These are phyloP conservation scores for Mirounga angustirostris DNA, from an alignment of 2,113 vertebrate species.

Conservation along the genomic window DNA sequence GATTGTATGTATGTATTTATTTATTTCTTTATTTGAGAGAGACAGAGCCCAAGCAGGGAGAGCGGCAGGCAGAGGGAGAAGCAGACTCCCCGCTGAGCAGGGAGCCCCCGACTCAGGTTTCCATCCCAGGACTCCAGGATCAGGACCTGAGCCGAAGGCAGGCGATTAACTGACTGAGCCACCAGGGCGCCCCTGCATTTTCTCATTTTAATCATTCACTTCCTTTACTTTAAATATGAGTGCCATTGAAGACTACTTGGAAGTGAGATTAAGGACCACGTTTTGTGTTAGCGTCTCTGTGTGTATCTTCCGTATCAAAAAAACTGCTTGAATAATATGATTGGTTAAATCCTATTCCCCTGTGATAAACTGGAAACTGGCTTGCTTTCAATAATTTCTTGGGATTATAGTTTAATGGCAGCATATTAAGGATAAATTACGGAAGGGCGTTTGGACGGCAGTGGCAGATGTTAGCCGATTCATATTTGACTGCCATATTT, in stretches of 20 bases:
- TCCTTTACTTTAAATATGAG: background rate
- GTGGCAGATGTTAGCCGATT: no score
- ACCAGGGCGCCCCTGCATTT: no score
- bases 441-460: no score
- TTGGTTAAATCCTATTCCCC: background rate
- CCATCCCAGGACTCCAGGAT: background rate
- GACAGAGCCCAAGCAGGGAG: background rate
- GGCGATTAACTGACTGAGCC: no score
- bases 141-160: background rate
- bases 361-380: background rate
- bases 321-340: background rate
- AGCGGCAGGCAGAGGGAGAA: background rate
- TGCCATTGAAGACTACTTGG: background rate
- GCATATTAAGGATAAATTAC: background rate
- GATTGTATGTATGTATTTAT: no score
- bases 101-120: background rate
- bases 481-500: background rate
- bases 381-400: background rate
- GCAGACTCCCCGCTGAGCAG: background rate
- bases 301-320: background rate
- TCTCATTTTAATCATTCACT: background rate
- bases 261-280: background rate
- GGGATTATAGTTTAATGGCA: background rate
- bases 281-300: background rate
- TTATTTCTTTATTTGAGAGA: background rate